A percentile compares a stretch with the other conserved stretches of the same genome.
phyloP scores from a whole-genome alignment of 2,888 invertebrate species.

The Netelia fuscicornis region DNA sequence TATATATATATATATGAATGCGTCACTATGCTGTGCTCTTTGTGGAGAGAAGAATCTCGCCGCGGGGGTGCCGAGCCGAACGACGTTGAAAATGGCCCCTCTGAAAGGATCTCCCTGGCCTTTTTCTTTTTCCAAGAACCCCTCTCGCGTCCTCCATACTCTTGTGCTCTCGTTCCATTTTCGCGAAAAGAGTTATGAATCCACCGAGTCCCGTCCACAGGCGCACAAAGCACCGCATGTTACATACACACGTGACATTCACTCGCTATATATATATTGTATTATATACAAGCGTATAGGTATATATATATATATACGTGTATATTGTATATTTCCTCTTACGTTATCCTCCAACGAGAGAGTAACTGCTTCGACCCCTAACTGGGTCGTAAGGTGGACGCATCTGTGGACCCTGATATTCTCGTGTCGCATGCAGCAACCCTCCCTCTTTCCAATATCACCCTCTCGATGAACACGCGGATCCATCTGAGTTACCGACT shows the following conservation, averaged over 20 bases:
- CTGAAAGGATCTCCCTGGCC: slow-evolving; percentile 70
- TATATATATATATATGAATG: slow-evolving; percentile 4
- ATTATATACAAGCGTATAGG: neutral
- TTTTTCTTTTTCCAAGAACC: slow-evolving; percentile 20
- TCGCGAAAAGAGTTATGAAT: slow-evolving; percentile 77
- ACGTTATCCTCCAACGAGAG: slow-evolving; percentile 40
- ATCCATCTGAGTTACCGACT: slow-evolving; percentile 52
- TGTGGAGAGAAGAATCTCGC: slow-evolving; percentile 57
- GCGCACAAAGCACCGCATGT: slow-evolving; percentile 45
- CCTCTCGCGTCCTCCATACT: slow-evolving; percentile 2
- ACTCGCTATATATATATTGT: neutral
- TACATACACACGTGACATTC: slow-evolving; percentile 25
- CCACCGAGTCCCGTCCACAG: slow-evolving; percentile 38
- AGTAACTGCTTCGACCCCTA: slow-evolving; percentile 56
- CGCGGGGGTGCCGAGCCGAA: slow-evolving; percentile 63
- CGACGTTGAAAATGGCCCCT: slow-evolving; percentile 69
- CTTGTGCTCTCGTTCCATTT: slow-evolving; percentile 67
- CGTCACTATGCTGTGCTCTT: slow-evolving; percentile 43
- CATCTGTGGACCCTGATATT: slow-evolving; percentile 52
- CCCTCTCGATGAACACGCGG: slow-evolving; percentile 47
- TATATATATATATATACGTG: neutral
- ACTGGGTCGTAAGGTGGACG: slow-evolving; percentile 62
- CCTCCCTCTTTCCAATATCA: slow-evolving; percentile 32
- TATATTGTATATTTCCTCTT: slow-evolving; percentile 34
- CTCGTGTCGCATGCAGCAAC: slow-evolving; percentile 29